Base-by-base conservation (phyloP, 2,888 invertebrate genomes). In the Marronus borbonicus region DNA sequence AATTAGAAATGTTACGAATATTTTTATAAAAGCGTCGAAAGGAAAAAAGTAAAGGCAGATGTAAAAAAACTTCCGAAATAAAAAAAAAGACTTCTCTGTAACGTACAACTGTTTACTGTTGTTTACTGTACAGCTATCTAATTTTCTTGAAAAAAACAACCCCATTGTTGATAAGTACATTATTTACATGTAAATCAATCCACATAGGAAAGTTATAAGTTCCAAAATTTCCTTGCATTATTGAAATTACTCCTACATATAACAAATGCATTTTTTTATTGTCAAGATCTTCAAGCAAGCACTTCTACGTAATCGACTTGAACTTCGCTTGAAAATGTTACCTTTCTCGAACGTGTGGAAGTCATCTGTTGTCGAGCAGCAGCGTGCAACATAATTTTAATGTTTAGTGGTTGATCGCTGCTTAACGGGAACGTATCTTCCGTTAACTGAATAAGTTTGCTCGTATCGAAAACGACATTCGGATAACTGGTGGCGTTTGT, bases 341-440 rank as follows among this genome's bases (percentile, higher is more conserved):
- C 82, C 82, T 82, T 82, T 79, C 82, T 80, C 49, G 80, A 72
- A 79, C 81, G 79, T 49, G 81, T 78, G 28, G 82, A 81, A 72
- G 78, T 81, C 82, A 81, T 81, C 80, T 82, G 82, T 80, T 81
- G 78, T 69, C 85, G 84, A 83, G 87, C 86, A 76, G 86, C 84
- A 83, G 87, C 86, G 80, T 86, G 85, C 76, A 88, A 85, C 84
- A 85, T 84, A 86, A 88, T 87, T 84, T 84, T 84, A 76, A 88
- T 83, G 85, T 88, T 88, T 85, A 88, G 83, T 75, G 87, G 87
- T 77, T 83, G 83, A 77, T 85, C 83, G 50, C 83, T 81, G 62
- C 80, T 81, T 60, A 87, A 75, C 74, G 84, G 84, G 81, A 87
- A 87, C 68, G 85, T 84, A 78, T 84, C 84, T 83, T 87, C 87